Base-by-base conservation (phyloP, 1,140 invertebrate species). In the Globodera ellingtonae region DNA sequence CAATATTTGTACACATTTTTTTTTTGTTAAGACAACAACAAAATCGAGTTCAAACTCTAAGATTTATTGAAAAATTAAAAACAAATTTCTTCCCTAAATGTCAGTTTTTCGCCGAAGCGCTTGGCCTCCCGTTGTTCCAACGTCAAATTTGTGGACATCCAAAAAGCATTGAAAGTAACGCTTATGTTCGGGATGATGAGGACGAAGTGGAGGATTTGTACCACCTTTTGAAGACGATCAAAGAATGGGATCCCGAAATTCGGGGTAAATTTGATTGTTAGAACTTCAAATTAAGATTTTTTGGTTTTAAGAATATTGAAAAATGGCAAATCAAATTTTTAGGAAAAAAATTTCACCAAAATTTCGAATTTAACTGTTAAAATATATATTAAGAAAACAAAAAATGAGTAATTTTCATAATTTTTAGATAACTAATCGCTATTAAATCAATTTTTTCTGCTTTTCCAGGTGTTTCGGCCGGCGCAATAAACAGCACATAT, bases 161-260 rank as follows among this genome's bases (percentile, higher is more conserved):
- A 48, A 90, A 90, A 91, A 93, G 91, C 92, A 93, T 91, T 56
- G 93, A 93, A 21, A 71, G 66, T 9, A 79, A 93, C 91, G 92
- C 94, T 84, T 98, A 99, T 91, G 91, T 92, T 70, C 93, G 93
- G 79, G 94, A 93, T 56, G 92, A 93, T 71, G 93, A 94, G 88
- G 98, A 99, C 92, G 97, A 99, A 92, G 97, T 99, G n/a, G 98
- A 99, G 91, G 97, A 99, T 92, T 92, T 99, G 35, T 98, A 93
- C 90, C 91, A 93, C 80, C 92, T 99, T 47, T 91, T 99, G 50
- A 91, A 92, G 86, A 92, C 92, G 90, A 92, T 98, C 52, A 95
- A 95, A 92, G 94, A 95, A 48, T 24, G 80, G n/a, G 80, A 86
- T 74, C 84, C 85, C 13, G 84, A 87, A 74, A 79, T 89, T 69